Evolutionary conservation across 2,888 invertebrate genomes (phyloP).

Genomic region (Copidosoma aretas): DNA sequence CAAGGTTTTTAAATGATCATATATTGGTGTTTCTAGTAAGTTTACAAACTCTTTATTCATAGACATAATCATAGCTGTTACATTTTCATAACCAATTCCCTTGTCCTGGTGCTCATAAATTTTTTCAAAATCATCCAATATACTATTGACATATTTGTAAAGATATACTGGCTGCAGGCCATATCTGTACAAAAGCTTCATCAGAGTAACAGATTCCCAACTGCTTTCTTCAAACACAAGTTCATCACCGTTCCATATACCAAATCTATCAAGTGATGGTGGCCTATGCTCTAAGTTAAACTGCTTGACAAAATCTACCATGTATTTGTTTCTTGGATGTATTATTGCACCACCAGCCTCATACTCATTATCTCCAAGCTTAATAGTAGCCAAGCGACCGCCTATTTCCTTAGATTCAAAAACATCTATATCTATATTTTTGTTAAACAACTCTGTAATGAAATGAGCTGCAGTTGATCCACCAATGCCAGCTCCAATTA

Average conservation of each 20-base stretch:
- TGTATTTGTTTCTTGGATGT: constrained; percentile 67
- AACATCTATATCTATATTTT: constrained; percentile 64
- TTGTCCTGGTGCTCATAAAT: constrained; percentile 67
- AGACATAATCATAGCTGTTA: constrained; percentile 64
- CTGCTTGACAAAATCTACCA: constrained; percentile 65
- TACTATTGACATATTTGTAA: constrained; percentile 47
- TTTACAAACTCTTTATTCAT: constrained; percentile 65
- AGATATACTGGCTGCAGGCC: constrained; percentile 65
- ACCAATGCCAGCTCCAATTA: constrained; percentile 71
- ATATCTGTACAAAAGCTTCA: constrained; percentile 67
- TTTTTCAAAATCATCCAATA: constrained; percentile 59
- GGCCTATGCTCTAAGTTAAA: constrained; percentile 55
- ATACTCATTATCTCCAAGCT: constrained; percentile 63
- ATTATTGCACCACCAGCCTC: constrained; percentile 70
- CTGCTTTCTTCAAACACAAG: constrained; percentile 65
- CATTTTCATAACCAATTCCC: constrained; percentile 64
- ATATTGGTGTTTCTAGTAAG: constrained; percentile 60
- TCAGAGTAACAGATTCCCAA: constrained; percentile 61
- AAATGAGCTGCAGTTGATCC: constrained; percentile 69
- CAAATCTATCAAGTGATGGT: constrained; percentile 49
- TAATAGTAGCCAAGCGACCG: constrained; percentile 66
- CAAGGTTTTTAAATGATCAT: constrained; percentile 58
- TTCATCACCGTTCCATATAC: constrained; percentile 66
- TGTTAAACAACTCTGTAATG: constrained; percentile 61
- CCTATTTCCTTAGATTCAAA: constrained; percentile 67